Evolutionary conservation across 2,797 vertebrate species (phyloP), one percentile per base, ranked within the genome.

Genomic region (Pangasius sanitwongsei): DNA sequence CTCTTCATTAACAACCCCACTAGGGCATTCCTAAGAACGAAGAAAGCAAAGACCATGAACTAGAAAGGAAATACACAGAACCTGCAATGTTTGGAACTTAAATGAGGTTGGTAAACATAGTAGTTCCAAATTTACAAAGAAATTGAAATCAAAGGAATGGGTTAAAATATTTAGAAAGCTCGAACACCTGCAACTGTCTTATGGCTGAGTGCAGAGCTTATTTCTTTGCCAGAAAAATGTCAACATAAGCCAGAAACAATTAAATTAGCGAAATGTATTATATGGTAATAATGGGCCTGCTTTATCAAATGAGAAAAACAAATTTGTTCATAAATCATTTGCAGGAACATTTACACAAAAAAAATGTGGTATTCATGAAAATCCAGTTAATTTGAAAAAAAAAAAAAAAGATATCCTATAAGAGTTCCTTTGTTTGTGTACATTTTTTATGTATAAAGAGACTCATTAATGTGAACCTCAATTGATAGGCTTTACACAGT

Each of bases 1-100:
- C 31, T 99, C 98, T 93, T 99, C 98, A 63, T 97, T 99, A 91
- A 99, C 98, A 65, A 97, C 94, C 1, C 98, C 98, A 63, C 98
- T 98, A 90, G 98, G 98, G 92, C 98, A 99, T 93, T 99, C 98
- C 98, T 99, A 93, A 59, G 12, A 88, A 85, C 59, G 31, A 90
- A 44, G n/a, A 11, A 89, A 48, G 13, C 77, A 77, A 78, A 53
- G 25, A 28, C 90, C 20, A 28, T 28, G 4, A 67, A 37, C 18
- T 34, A 81, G 75, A 34, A 25, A 57, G 15, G 50, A 63, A n/a
- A 81, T 57, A 89, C 6, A 77, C 20, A 53, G n/a, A 41, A 44
- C 6, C n/a, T 55, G 13, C 5, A 4, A n/a, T 18, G 44, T 31
- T 72, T 41, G 15, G 1, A 34, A 34, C 7, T 2, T 4, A 25